Evolutionary conservation across 1,140 invertebrate species (phyloP), one percentile per base, ranked within the genome.

Genomic region (roundworm (Caenorhabditis elegans)): DNA sequence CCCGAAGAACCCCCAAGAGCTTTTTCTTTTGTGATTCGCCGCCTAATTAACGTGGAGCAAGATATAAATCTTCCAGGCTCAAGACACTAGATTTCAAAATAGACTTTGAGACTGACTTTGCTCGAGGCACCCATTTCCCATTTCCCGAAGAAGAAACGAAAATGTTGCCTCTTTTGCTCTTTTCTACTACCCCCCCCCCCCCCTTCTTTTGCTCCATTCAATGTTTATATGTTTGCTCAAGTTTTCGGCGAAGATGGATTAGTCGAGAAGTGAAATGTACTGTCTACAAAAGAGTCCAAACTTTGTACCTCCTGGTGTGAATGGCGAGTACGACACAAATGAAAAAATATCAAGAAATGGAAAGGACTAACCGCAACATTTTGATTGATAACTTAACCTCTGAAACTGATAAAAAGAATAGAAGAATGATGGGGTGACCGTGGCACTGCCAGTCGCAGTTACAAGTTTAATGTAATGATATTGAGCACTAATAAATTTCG

Each of bases 151-250:
- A 13, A 70, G 31, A 70, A 22, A 39, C 2, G 43, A 36, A 70
- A 39, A 3, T 60, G 51, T 55, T 55, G 51, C 4, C 51, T 60
- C 17, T 34, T 34, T 60, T 43, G 39, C 15, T 43, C 39, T 43
- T 60, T 34, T 34, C 28, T 60, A 10, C 8, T 28, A 0, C 22
- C n/a, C 51, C n/a, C 24, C 51, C 31, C 13, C 26, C 15, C 39
- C 15, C 15, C 39, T 15, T 43, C 39, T 5, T 43, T 43, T 43
- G 5, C 39, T 15, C 15, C 39, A 8, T 43, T 43, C 55, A 43
- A 70, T 70, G 60, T 70, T 70, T 70, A 70, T 60, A 34, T 70
- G 34, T 70, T 70, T 70, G 60, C 60, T 70, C 60, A 70, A 39
- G 60, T 70, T 70, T 70, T 43, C 34, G 11, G 55, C n/a, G 55